phyloP scores from a whole-genome alignment of 2,888 invertebrate genomes.

The Caenorhabditis sp. region DNA sequence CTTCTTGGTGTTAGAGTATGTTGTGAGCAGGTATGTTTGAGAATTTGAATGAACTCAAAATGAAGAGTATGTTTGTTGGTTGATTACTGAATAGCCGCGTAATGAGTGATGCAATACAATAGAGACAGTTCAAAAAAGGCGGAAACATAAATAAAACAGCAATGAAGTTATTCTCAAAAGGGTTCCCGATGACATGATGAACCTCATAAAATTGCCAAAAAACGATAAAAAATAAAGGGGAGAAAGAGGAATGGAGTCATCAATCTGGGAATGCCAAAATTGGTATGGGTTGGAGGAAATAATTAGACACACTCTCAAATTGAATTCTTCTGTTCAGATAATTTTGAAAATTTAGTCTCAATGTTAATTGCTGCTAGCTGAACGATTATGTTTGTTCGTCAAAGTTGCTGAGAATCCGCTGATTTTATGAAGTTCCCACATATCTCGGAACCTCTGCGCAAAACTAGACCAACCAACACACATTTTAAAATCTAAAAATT shows the following conservation, averaged over 20 bases:
- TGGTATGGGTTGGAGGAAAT: too few relatives aligned
- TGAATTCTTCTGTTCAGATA: too few relatives aligned
- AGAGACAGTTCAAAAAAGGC: slow-evolving; percentile 3
- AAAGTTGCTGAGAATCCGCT: too few relatives aligned
- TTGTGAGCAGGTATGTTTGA: slow-evolving; percentile 35
- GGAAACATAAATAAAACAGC: slow-evolving; percentile 1
- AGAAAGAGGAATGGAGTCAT: neutral
- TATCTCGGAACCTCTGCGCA: too few relatives aligned
- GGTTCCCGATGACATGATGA: slow-evolving; percentile 17
- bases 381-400: too few relatives aligned
- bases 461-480: too few relatives aligned
- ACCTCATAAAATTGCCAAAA: neutral
- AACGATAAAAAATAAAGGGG: neutral
- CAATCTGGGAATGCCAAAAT: neutral
- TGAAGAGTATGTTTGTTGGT: neutral
- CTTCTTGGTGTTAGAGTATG: slow-evolving; percentile 44
- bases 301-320: too few relatives aligned
- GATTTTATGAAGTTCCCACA: too few relatives aligned
- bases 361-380: too few relatives aligned
- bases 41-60: neutral
- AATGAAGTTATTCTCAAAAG: neutral
- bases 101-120: neutral
- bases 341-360: too few relatives aligned
- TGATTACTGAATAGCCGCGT: neutral
- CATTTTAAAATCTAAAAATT: too few relatives aligned